phyloP scores from a whole-genome alignment of 2,797 vertebrate species.

The Pantherophis vulpinus region DNA sequence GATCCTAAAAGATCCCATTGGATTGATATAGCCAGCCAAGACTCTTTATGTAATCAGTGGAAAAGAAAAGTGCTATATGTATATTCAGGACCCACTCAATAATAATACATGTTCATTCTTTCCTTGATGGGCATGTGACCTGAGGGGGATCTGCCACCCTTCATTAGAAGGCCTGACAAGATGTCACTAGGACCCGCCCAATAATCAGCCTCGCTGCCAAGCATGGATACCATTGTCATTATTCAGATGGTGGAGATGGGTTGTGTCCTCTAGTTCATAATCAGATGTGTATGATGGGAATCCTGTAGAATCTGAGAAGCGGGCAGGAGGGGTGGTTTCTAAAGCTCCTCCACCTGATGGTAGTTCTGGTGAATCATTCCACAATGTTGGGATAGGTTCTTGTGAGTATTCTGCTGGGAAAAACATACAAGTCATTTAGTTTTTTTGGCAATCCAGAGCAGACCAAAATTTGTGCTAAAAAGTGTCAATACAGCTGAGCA shows the following conservation, averaged over 20 bases:
- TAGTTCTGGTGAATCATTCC: slow-evolving; percentile 85
- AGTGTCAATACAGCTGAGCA: background rate
- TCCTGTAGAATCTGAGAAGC: slow-evolving; percentile 51
- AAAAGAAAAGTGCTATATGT: background rate
- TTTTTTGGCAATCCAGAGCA: accelerated
- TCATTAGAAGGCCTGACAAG: background rate
- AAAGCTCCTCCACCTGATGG: slow-evolving; percentile 81
- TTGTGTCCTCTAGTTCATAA: slow-evolving; percentile 76
- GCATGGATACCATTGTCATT: slow-evolving; percentile 73
- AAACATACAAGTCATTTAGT: background rate
- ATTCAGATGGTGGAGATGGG: slow-evolving; percentile 71
- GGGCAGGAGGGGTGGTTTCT: slow-evolving; percentile 73
- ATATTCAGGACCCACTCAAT: background rate
- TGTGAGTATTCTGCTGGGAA: slow-evolving; percentile 74
- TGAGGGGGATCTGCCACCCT: accelerated
- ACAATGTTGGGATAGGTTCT: slow-evolving; percentile 74
- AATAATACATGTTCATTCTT: background rate
- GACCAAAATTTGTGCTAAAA: background rate
- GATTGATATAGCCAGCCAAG: background rate
- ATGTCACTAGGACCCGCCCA: background rate
- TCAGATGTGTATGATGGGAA: slow-evolving; percentile 66
- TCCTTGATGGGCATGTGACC: background rate
- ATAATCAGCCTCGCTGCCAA: background rate
- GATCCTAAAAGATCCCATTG: background rate
- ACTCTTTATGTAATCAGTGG: background rate